phyloP scores from a whole-genome alignment of 1,140 invertebrate genomes.

The Tetramorium parvispinum region DNA sequence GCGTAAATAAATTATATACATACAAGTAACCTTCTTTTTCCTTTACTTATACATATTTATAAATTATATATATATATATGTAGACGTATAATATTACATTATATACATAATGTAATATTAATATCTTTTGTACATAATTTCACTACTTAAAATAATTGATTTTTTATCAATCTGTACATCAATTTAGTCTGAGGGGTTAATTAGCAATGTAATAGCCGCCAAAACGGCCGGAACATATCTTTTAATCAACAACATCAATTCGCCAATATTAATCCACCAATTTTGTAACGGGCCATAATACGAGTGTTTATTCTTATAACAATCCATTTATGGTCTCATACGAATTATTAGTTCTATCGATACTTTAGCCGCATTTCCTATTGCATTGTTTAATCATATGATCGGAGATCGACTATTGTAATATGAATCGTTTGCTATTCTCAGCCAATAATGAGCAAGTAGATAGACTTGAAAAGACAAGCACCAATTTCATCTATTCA shows the following conservation, averaged over 20 bases:
- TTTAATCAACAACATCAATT: slow-evolving; percentile 56
- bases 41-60: slow-evolving; percentile 58
- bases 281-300: slow-evolving; percentile 77
- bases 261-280: slow-evolving; percentile 70
- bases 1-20: slow-evolving; percentile 72
- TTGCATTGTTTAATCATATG: slow-evolving; percentile 16
- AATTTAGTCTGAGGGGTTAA: slow-evolving; percentile 68
- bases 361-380: slow-evolving; percentile 28
- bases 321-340: slow-evolving; percentile 72
- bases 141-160: slow-evolving; percentile 47
- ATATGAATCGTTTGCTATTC: not conserved
- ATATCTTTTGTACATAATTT: slow-evolving; percentile 64
- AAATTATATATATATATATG: slow-evolving; percentile 59
- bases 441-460: slow-evolving; percentile 35
- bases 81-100: slow-evolving; percentile 55
- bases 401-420: slow-evolving; percentile 60
- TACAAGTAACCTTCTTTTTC: slow-evolving; percentile 67
- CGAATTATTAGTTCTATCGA: slow-evolving; percentile 1
- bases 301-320: slow-evolving; percentile 62
- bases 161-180: slow-evolving; percentile 60
- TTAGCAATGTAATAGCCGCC: slow-evolving; percentile 24
- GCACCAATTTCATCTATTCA: slow-evolving; percentile 10
- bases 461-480: slow-evolving; percentile 18
- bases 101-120: slow-evolving; percentile 61
- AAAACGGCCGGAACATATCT: slow-evolving; percentile 46